Conservation (phyloP, 1,140 invertebrate genomes). For the Geopemphigus sp. region DNA sequence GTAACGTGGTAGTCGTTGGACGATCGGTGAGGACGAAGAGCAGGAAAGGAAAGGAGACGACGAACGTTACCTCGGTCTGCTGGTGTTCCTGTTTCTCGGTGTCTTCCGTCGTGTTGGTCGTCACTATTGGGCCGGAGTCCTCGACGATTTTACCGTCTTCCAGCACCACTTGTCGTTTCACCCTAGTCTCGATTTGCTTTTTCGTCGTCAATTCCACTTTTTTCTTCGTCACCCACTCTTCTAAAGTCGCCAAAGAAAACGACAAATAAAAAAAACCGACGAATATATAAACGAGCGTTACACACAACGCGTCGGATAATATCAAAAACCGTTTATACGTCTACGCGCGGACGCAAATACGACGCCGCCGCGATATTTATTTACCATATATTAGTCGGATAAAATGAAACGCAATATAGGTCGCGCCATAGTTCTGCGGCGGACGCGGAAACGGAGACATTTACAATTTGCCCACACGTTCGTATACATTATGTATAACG, state of each 20-base stretch:
- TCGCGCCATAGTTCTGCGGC: background rate
- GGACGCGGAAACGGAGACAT: conserved; percentile 42
- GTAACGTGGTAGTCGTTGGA: no score
- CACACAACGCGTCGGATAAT: no score
- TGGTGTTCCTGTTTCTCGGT: conserved; percentile 82
- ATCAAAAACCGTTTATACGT: no score
- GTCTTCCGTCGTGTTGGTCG: conserved; percentile 84
- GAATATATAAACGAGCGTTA: no score
- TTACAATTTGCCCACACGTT: conserved; percentile 47
- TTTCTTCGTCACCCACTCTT: conserved; percentile 87
- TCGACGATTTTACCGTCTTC: conserved; percentile 86
- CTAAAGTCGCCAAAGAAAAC: conserved; percentile 59
- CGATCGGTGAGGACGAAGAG: no score
- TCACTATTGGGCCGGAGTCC: conserved; percentile 84
- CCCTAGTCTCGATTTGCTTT: conserved; percentile 82
- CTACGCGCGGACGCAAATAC: no score
- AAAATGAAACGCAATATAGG: background rate
- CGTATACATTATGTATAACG: background rate
- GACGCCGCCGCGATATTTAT: no score
- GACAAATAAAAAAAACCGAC: background rate
- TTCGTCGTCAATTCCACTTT: conserved; percentile 84
- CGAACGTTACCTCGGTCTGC: conserved; percentile 70
- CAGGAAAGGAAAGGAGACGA: no score
- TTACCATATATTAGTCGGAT: no score
- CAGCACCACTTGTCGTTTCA: conserved; percentile 81